Conservation (phyloP, 2,797 vertebrate species). For the Ispidina lecontei region DNA sequence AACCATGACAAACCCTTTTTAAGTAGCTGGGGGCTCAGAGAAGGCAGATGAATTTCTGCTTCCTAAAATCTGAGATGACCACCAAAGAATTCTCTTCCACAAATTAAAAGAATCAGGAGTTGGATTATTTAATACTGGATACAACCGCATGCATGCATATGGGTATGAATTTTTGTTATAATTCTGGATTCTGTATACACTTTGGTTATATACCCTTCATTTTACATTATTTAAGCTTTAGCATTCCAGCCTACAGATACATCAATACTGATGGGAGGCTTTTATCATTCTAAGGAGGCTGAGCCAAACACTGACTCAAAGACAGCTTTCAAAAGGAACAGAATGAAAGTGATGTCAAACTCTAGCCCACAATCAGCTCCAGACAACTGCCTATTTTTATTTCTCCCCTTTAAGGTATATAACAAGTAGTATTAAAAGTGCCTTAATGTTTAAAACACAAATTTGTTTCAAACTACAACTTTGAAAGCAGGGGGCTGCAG, state of each 20-base stretch:
- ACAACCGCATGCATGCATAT: neutral
- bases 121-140: neutral
- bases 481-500: conserved; percentile 40
- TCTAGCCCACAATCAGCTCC: conserved; percentile 64
- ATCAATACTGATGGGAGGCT: conserved; percentile 55
- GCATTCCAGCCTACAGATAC: conserved; percentile 51
- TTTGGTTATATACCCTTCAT: neutral
- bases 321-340: conserved; percentile 75
- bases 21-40: neutral
- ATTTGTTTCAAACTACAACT: conserved; percentile 70
- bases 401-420: conserved; percentile 58
- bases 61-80: neutral
- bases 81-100: neutral
- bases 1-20: neutral
- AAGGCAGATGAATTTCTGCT: neutral
- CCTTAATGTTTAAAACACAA: conserved; percentile 73
- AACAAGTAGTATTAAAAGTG: conserved; percentile 69
- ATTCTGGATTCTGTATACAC: neutral
- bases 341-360: conserved; percentile 77
- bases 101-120: neutral
- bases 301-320: conserved; percentile 67
- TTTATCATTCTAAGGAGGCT: conserved; percentile 71
- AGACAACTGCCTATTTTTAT: conserved; percentile 41
- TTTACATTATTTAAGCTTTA: conserved; percentile 2
- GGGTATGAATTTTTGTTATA: neutral